Evolutionary conservation across 1,140 invertebrate species (phyloP).

Genomic region (Oscheius sp.): DNA sequence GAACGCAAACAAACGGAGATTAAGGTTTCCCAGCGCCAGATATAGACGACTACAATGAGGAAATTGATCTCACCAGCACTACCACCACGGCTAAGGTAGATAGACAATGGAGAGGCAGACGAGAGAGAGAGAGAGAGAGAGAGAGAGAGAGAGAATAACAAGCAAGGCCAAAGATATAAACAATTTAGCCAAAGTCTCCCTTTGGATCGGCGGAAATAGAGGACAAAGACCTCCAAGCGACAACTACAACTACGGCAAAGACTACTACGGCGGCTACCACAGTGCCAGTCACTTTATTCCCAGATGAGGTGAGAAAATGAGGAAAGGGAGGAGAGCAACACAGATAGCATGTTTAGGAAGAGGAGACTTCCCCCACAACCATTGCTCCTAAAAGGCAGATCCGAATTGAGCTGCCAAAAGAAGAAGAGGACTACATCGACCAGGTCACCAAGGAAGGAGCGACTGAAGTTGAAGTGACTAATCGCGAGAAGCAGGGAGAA

Average conservation of each 20-base stretch:
- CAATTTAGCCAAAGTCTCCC: not conserved
- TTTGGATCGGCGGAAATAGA: not conserved
- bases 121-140: too few species aligned
- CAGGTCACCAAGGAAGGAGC: not conserved
- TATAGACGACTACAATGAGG: constrained; percentile 33
- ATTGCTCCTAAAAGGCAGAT: constrained; percentile 16
- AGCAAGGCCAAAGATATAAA: not conserved
- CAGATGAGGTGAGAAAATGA: not conserved
- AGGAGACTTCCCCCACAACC: not conserved
- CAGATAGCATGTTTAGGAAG: not conserved
- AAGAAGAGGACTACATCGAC: constrained; percentile 37
- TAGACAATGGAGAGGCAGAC: not conserved
- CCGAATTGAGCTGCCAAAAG: constrained; percentile 29
- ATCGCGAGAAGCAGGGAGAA: constrained; percentile 3
- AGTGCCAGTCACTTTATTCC: constrained; percentile 8
- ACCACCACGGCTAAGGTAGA: constrained; percentile 8
- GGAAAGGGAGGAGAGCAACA: too few species aligned
- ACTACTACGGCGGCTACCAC: not conserved
- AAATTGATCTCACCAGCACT: constrained; percentile 16
- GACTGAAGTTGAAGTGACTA: constrained; percentile 2
- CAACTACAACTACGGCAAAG: not conserved
- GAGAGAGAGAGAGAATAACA: not conserved
- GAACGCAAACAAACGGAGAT: not conserved
- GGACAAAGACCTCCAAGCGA: not conserved
- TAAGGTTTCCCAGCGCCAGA: constrained; percentile 32